Evolutionary conservation across 2,797 vertebrate genomes (phyloP).

Genomic region (Micropoecilia bifurca): DNA sequence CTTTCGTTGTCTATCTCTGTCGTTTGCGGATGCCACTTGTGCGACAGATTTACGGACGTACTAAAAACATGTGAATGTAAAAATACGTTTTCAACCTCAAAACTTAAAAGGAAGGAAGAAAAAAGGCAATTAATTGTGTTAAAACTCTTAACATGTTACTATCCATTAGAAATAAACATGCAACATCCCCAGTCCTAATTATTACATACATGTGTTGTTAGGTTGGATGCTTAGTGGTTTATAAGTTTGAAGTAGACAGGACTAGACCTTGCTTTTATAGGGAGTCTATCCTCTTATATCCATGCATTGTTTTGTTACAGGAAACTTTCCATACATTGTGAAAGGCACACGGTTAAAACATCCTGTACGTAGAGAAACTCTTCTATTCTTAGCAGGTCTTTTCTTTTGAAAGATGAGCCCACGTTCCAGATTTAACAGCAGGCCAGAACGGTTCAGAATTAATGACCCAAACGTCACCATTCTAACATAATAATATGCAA

Average conservation of each 20-base stretch:
- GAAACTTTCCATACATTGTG: neutral
- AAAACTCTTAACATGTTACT: too few species aligned
- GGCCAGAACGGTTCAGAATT: neutral
- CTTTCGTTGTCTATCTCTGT: neutral
- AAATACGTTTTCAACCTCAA: neutral
- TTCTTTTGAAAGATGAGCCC: neutral
- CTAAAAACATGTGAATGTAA: neutral
- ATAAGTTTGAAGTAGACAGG: neutral
- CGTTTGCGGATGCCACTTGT: too few species aligned
- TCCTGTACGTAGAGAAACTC: neutral
- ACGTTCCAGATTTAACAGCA: neutral
- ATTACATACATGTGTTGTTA: neutral
- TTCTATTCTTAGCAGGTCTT: neutral
- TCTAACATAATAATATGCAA: conserved; percentile 10
- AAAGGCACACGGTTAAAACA: neutral
- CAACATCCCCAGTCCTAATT: neutral
- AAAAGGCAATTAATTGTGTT: too few species aligned
- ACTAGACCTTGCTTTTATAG: neutral
- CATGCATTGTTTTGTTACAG: neutral
- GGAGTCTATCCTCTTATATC: neutral
- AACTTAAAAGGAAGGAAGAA: too few species aligned
- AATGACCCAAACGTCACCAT: conserved; percentile 1
- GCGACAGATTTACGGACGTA: neutral
- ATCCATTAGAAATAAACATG: too few species aligned
- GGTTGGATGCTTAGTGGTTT: neutral